A percentile compares a stretch with the other conserved stretches of the same genome.
Evolutionary conservation across 2,797 vertebrate species (phyloP).

Genomic region (Sebastes cheni): DNA sequence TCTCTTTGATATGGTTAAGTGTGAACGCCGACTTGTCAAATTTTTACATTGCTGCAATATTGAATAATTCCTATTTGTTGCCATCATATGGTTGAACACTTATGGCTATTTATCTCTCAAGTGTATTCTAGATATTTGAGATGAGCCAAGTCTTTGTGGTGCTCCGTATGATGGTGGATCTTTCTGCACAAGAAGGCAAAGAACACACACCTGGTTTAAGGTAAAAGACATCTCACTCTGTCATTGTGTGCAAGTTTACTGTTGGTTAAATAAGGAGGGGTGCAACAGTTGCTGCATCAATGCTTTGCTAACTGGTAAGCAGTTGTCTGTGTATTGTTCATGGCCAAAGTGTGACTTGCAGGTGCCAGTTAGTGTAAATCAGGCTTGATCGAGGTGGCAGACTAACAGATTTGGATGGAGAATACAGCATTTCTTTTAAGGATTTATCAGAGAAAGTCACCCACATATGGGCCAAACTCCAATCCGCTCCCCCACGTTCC

Average conservation of each 20-base stretch:
- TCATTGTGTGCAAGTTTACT: neutral
- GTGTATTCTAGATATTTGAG: neutral
- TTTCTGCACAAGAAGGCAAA: neutral
- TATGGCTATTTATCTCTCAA: neutral
- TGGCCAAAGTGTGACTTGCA: neutral
- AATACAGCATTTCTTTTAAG: neutral
- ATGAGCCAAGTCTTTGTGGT: neutral
- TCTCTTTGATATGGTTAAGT: neutral
- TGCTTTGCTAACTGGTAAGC: neutral
- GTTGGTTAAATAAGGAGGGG: neutral
- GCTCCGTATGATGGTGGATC: neutral
- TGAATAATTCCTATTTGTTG: neutral
- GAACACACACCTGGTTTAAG: neutral
- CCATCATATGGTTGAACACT: neutral
- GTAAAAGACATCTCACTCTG: neutral
- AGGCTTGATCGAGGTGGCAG: neutral
- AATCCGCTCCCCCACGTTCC: neutral
- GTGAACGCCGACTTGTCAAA: neutral
- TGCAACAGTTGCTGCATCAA: neutral
- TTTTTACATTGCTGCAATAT: neutral
- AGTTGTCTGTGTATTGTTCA: neutral
- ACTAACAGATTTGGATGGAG: neutral
- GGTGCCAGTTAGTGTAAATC: neutral
- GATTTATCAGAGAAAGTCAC: neutral
- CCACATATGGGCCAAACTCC: neutral